Conservation (phyloP, 30 jellyfish, hydroid and myxozoan species). For the Chrysaora quinquecirrha region DNA sequence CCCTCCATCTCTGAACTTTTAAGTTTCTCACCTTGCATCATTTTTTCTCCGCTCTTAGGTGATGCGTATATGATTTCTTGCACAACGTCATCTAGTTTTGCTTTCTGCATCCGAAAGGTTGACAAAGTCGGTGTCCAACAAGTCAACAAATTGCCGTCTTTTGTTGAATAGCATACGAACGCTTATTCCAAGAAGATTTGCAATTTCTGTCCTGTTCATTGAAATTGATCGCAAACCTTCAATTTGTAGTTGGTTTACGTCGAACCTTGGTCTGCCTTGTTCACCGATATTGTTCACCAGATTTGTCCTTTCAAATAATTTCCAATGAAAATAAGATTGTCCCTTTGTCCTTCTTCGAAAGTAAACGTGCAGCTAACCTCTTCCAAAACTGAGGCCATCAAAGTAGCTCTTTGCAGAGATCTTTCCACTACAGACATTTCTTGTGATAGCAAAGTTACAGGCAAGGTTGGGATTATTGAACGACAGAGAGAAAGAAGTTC, state of each 20-base stretch:
- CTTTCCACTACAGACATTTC: neutral
- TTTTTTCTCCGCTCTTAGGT: too few relatives aligned
- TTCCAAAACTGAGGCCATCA: slow-evolving; percentile 8
- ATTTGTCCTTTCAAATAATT: neutral
- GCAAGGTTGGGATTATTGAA: neutral
- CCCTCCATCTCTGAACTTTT: too few relatives aligned
- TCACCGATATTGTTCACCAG: slow-evolving; percentile 10
- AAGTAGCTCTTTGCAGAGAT: slow-evolving; percentile 17
- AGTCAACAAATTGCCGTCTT: neutral
- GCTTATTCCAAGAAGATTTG: slow-evolving; percentile 24
- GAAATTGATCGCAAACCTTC: slow-evolving; percentile 60
- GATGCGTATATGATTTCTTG: too few relatives aligned
- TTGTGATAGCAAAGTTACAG: too few relatives aligned
- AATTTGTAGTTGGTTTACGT: slow-evolving; percentile 25
- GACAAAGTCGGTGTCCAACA: neutral
- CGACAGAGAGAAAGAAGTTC: slow-evolving; percentile 19
- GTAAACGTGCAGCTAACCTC: neutral
- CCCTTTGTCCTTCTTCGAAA: slow-evolving; percentile 12
- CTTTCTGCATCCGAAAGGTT: too few relatives aligned
- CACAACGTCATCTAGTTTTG: too few relatives aligned
- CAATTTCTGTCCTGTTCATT: slow-evolving; percentile 35
- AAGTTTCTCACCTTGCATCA: too few relatives aligned
- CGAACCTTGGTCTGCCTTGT: slow-evolving; percentile 43
- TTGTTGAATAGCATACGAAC: slow-evolving; percentile 27
- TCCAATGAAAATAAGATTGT: neutral